phyloP scores from a whole-genome alignment of 2,888 invertebrate species.

The Sympetrum striolatum region DNA sequence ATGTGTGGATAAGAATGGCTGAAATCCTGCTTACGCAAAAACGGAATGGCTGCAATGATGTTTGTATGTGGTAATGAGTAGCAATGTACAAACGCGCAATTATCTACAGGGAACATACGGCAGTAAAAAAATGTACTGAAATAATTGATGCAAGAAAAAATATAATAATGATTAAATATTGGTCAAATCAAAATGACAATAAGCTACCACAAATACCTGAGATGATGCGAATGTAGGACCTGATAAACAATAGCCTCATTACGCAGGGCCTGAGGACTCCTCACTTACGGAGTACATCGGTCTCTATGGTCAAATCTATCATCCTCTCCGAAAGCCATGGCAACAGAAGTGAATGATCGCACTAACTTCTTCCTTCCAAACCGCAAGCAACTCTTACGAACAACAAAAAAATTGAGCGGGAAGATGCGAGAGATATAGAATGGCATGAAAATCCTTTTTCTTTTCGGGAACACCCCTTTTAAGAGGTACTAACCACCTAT shows the following conservation, averaged over 20 bases:
- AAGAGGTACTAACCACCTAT: neutral
- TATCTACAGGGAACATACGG: too few relatives aligned
- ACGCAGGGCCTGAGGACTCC: neutral
- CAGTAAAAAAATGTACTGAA: too few relatives aligned
- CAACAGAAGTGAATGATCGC: neutral
- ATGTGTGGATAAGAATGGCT: too few relatives aligned
- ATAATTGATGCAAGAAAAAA: neutral
- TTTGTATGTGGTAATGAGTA: too few relatives aligned
- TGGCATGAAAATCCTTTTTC: neutral
- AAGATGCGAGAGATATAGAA: neutral
- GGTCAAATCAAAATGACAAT: neutral
- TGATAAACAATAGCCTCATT: neutral
- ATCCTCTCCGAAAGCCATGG: neutral
- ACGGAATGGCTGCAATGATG: too few relatives aligned
- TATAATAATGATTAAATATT: neutral
- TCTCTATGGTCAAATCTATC: neutral
- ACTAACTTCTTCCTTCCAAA: neutral
- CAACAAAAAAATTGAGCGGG: neutral
- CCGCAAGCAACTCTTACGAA: neutral
- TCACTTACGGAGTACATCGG: neutral
- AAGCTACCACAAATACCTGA: neutral
- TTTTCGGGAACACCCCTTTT: neutral
- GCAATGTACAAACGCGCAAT: too few relatives aligned
- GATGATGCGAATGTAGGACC: neutral
- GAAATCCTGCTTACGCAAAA: too few relatives aligned